Base-by-base conservation (phyloP, 2,797 vertebrate species). In the Enteromius anoplus region DNA sequence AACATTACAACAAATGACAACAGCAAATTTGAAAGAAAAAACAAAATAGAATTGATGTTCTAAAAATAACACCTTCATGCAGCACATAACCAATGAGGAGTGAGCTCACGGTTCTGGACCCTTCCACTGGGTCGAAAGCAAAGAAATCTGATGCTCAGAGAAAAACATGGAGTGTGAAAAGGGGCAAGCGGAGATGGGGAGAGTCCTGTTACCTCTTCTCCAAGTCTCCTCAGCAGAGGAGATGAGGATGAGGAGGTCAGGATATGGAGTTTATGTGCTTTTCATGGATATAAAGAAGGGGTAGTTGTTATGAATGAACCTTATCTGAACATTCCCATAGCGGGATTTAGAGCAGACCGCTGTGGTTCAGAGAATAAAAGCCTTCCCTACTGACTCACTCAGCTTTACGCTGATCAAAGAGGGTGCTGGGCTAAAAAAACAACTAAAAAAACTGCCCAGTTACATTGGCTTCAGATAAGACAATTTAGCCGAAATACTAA, bases 11-110 rank as follows among this genome's bases (percentile, higher is more conserved):
- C 82, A 40, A 80, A 81, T 64, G n/a, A 75, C 78, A 49, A 78
- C 17, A 72, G 71, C 55, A 75, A 79, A 84, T 37, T 45, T 66
- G 86, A 88, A 81, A 70, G 87, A 86, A 85, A 87, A 89, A 80
- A 89, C 87, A 45, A 89, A 80, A 68, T 88, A 83, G 84, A 83
- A 86, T 87, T 83, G 77, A 76, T 69, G 65, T 17, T 83, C 65
- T 65, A 19, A 40, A 86, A 79, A 70, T 89, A 78, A 88, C 84
- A 85, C 81, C 80, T 83, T 86, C 94, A 93, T 92, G 92, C 92
- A 92, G 87, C 89, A 87, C 85, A 81, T 89, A 73, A 21, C 80
- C 72, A 86, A 86, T 85, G 84, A 75, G 75, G 51, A 87, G 80
- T 81, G 70, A 85, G 84, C 87, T 75, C 84, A 73, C 58, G 81